Evolutionary conservation across 2,888 invertebrate species (phyloP), one percentile per base, ranked within the genome.

Genomic region (Drosophila maculinotata): DNA sequence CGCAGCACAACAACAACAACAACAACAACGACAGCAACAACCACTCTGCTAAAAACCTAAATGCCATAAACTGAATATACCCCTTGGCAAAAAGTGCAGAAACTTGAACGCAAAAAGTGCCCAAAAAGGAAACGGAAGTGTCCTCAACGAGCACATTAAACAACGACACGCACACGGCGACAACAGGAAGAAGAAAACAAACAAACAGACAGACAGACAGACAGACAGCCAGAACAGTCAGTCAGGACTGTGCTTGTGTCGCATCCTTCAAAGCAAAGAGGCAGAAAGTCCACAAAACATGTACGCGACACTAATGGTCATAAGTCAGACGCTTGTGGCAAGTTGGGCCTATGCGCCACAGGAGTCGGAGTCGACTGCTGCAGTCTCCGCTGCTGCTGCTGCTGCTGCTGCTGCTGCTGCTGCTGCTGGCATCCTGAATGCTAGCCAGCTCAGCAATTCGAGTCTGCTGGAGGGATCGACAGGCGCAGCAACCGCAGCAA

Each of bases 241-340:
- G n/a, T n/a, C n/a, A n/a, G n/a, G 15, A 10, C 4, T 31, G 9
- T 17, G 48, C 4, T 20, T 26, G 39, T 35, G 31, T 35, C 47
- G 15, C 57, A 38, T 28, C 35, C 36, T 17, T 20, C 20, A 20
- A 20, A 20, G 20, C 4, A 20, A 20, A 4, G 20, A 2, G 2
- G 2, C 20, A 20, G 20, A 20, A n/a, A n/a, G n/a, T n/a, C n/a
- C n/a, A n/a, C n/a, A n/a, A n/a, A 67, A 53, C 76, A 78, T 80
- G 81, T 66, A 74, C 63, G 64, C 73, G 7, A 63, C 69, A 1
- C 57, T 72, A 44, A 78, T 84, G 84, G 81, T 80, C 51, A 76
- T 86, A 26, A 69, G 73, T 64, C 73, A 86, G 65, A 60, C 76
- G 31, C 47, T 86, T 67, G 87, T 64, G 23, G 78, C 81, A 33